Base-by-base conservation (phyloP, 2,797 vertebrate genomes). In the Sparidentex hasta region DNA sequence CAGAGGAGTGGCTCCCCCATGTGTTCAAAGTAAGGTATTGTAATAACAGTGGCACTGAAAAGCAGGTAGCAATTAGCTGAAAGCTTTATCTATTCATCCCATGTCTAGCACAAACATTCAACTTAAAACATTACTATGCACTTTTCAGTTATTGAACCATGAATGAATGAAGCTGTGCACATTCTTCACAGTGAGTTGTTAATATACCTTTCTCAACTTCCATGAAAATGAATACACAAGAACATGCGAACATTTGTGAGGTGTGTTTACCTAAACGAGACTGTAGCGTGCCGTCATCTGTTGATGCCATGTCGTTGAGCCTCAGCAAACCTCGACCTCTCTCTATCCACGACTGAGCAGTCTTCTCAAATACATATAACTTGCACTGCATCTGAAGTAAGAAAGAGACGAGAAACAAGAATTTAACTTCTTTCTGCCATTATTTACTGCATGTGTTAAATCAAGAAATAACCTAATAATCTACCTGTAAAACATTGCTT, bases 291-390 rank as follows among this genome's bases (percentile, higher is more conserved):
- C 98, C 98, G 0, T 99, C 98, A 0, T 99, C 98, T 0, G 97
- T 95, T 0, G 98, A 98, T 0, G 98, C 98, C 98, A 99, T 99
- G 87, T 99, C 98, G 13, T 99, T 99, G 84, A 99, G 97, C 90
- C 98, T 95, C 85, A 99, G 96, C 66, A 98, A 95, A 21, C 98
- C 98, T 85, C 98, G 95, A 81, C 98, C 98, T 91, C 98, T 93
- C 85, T 99, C 98, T 90, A 99, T 98, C 98, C 98, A 99, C 0
- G 97, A 98, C 94, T 99, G 98, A 18, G 96, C 97, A 1, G 87
- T 96, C 94, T 99, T 99, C 91, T 99, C 98, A 84, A 99, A 99
- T 74, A 99, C 98, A 80, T 99, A 99, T 84, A 99, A 94, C 94
- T 99, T 99, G 94, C 98, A 99, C 86, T 99, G 98, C 90, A 98